Conservation (phyloP, 2,797 vertebrate genomes). For the Cephalopachus bancanus region DNA sequence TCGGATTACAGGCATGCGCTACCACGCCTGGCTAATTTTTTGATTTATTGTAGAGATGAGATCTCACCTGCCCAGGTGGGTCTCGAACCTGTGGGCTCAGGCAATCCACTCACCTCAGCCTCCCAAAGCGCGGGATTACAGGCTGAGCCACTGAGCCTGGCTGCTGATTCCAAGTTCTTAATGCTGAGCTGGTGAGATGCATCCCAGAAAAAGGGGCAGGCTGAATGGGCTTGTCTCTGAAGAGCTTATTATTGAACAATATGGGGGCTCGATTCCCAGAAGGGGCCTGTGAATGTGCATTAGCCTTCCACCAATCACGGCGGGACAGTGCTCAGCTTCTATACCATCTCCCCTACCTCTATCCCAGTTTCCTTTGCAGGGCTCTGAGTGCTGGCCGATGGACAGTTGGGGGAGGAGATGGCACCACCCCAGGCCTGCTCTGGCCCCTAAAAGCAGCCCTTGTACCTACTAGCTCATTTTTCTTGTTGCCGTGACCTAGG, state of each 20-base stretch:
- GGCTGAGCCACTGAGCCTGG: not conserved
- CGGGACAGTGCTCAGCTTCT: not conserved
- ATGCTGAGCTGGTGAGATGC: not conserved
- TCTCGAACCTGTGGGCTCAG: not conserved
- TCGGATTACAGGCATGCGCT: not conserved
- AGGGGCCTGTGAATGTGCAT: not conserved
- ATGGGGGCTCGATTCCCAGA: not conserved
- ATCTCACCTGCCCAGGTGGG: not conserved
- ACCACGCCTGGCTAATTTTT: not conserved
- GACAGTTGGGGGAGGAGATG: not conserved
- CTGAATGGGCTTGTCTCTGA: not conserved
- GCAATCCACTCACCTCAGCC: not conserved
- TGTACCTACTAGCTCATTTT: not conserved
- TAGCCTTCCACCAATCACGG: not conserved
- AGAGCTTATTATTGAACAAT: not conserved
- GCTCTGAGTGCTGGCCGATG: not conserved
- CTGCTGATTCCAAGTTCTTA: not conserved
- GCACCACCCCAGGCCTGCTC: not conserved
- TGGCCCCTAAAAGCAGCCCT: not conserved
- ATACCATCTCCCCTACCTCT: rapidly evolving
- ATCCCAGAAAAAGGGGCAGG: not conserved
- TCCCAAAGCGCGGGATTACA: not conserved
- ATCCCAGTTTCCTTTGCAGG: not conserved
- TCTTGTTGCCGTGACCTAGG: not conserved
- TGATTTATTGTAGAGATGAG: not conserved